A percentile compares a stretch with the other conserved stretches of the same genome.
Conservation (phyloP, 92 coral and sea anemone genomes). For the Parazoanthus swiftii region DNA sequence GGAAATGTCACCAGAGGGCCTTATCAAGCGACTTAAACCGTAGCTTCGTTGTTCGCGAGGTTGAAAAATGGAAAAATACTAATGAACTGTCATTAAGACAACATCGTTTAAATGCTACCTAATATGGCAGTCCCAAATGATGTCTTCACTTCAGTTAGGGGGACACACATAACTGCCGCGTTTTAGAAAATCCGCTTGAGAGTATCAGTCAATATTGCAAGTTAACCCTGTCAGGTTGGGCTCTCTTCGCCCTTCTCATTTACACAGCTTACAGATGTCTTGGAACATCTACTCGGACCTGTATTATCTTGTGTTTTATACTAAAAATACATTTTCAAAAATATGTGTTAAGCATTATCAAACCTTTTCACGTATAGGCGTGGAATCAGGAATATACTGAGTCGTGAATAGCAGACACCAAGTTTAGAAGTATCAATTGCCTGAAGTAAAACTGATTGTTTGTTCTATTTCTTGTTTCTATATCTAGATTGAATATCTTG, state of each 20-base stretch:
- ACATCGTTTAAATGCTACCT: too few relatives aligned
- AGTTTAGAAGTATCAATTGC: background rate
- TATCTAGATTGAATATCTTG: background rate
- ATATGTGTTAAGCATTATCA: background rate
- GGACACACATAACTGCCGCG: too few relatives aligned
- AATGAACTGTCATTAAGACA: too few relatives aligned
- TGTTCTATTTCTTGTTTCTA: background rate
- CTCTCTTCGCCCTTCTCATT: background rate
- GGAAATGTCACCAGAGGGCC: background rate
- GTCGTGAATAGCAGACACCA: background rate
- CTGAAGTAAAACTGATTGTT: background rate
- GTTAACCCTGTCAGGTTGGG: background rate
- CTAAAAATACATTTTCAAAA: background rate
- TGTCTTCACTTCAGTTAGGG: too few relatives aligned
- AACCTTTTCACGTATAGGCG: background rate
- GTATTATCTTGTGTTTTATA: background rate
- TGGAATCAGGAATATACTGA: background rate
- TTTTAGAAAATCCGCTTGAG: background rate
- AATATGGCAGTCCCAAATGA: too few relatives aligned
- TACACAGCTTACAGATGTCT: slow-evolving; percentile 32
- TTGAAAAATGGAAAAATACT: too few relatives aligned
- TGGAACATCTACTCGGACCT: background rate
- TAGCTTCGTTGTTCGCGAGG: background rate
- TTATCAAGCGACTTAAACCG: too few relatives aligned
- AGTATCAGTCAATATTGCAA: background rate